Conservation (phyloP, 64 coral and sea anemone genomes). For the Orbicella faveolata region DNA sequence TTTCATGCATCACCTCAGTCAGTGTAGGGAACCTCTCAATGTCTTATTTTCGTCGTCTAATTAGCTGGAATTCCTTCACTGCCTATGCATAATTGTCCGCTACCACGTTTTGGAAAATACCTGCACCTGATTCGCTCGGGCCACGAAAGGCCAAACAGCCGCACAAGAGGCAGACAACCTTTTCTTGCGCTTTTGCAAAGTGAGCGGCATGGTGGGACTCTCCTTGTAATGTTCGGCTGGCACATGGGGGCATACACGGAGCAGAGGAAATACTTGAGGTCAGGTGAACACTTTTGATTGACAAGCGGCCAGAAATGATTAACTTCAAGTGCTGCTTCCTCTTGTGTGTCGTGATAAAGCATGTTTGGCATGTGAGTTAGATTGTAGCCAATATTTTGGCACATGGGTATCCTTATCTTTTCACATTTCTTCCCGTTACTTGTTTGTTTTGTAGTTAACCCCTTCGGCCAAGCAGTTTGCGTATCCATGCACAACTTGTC, state of each 20-base stretch:
- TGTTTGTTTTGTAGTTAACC: not conserved
- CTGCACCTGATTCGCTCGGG: constrained; percentile 31
- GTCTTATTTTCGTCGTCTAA: no score
- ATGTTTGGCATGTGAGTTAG: constrained; percentile 67
- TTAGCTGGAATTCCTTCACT: no score
- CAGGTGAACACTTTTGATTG: constrained; percentile 55
- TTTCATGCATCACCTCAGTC: no score
- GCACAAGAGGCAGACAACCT: constrained; percentile 27
- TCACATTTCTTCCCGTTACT: not conserved
- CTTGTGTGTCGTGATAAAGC: constrained; percentile 36
- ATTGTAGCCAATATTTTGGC: constrained; percentile 51
- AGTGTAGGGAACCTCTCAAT: no score
- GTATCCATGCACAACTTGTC: not conserved
- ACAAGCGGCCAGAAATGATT: constrained; percentile 71
- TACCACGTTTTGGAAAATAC: not conserved
- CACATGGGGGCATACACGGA: constrained; percentile 54
- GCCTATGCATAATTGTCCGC: no score
- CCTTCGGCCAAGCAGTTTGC: not conserved
- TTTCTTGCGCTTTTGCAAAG: constrained; percentile 55
- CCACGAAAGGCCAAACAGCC: not conserved
- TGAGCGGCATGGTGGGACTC: constrained; percentile 47
- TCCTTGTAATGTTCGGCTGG: not conserved
- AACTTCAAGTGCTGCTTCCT: constrained; percentile 57
- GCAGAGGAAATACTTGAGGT: constrained; percentile 60
- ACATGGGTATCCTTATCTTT: constrained; percentile 29